Percentiles rank a stretch among this genome's conserved stretches.
These are phyloP conservation scores for Aphaenogaster rudis DNA, from an alignment of 1,140 invertebrate species.

Conservation along the genomic window DNA sequence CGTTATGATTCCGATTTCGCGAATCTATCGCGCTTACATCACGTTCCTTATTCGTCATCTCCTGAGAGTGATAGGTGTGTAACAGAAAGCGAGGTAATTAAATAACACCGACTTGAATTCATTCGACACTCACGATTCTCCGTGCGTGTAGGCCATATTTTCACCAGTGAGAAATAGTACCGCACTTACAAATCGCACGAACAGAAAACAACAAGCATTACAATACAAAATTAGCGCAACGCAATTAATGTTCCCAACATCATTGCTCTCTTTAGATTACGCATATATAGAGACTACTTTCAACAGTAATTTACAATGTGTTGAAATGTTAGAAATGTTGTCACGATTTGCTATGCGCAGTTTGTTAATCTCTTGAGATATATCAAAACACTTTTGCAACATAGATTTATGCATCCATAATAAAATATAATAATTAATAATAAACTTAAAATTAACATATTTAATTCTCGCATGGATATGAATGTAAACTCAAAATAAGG, in stretches of 20 bases:
- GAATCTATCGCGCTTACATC: background rate
- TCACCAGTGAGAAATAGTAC: conserved; percentile 2
- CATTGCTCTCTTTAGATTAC: background rate
- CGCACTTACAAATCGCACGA: background rate
- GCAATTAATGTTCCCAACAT: conserved; percentile 23
- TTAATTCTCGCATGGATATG: background rate
- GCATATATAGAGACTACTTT: background rate
- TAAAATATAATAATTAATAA: background rate
- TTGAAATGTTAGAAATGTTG: background rate
- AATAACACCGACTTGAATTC: conserved; percentile 53
- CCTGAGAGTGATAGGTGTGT: conserved; percentile 48
- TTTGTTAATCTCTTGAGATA: background rate
- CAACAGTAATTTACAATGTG: conserved; percentile 21
- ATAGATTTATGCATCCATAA: background rate
- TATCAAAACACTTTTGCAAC: background rate
- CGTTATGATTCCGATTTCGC: background rate
- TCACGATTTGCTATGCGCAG: background rate
- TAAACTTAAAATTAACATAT: background rate
- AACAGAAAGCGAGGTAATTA: conserved; percentile 60
- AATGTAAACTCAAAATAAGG: background rate
- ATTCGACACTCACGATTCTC: conserved; percentile 29
- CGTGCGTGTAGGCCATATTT: conserved; percentile 30
- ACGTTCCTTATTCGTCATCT: conserved; percentile 16
- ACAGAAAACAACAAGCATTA: background rate
- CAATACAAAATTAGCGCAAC: conserved; percentile 14